Percentiles rank a stretch among this genome's conserved stretches.
These are phyloP conservation scores for Heliopora coerulea DNA, from an alignment of 92 coral and sea anemone species.

Conservation along the genomic window DNA sequence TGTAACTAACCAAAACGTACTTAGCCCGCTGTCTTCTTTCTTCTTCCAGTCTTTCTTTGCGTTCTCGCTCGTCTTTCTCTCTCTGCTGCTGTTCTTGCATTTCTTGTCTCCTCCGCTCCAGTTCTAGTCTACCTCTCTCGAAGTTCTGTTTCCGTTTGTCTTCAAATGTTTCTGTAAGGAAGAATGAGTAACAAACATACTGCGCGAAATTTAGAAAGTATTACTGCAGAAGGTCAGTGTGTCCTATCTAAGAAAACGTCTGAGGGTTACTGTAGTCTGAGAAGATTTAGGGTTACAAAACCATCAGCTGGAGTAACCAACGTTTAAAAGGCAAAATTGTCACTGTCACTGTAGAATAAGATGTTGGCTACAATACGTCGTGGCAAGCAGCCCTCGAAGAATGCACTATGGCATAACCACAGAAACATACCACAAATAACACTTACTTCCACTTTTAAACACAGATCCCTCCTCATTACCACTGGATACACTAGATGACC, in stretches of 20 bases:
- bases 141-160: slow-evolving; percentile 93
- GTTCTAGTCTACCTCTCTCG: slow-evolving; percentile 92
- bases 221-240: no score
- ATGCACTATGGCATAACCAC: no score
- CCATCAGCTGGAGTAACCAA: no score
- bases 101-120: slow-evolving; percentile 91
- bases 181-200: background rate
- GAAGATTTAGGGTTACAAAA: no score
- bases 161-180: slow-evolving; percentile 84
- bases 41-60: slow-evolving; percentile 78
- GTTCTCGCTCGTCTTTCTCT: slow-evolving; percentile 83
- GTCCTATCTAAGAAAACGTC: no score
- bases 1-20: background rate
- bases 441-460: slow-evolving; percentile 18
- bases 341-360: no score
- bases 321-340: no score
- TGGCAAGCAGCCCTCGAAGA: no score
- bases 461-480: slow-evolving; percentile 19
- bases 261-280: no score
- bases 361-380: no score
- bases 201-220: no score
- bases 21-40: slow-evolving; percentile 90
- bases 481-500: slow-evolving; percentile 60
- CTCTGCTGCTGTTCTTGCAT: slow-evolving; percentile 76
- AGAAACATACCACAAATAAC: no score